Base-by-base conservation (phyloP, 2,797 vertebrate species). In the Anguilla pacifica region DNA sequence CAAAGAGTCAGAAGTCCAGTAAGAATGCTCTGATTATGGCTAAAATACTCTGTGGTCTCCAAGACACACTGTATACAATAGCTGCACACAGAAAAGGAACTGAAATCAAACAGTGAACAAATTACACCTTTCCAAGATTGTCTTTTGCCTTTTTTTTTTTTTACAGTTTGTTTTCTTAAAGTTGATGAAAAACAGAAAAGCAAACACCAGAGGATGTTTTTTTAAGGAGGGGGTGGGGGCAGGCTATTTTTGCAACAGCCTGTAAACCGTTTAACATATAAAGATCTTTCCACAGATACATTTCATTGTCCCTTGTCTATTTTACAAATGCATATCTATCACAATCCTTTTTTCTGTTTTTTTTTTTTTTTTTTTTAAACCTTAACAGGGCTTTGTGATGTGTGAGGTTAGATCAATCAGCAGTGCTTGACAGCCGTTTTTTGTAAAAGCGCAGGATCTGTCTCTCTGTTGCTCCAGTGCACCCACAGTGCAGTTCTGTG, bases 101-200 rank as follows among this genome's bases (percentile, higher is more conserved):
- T 90, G 85, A 91, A 94, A 90, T 90, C 89, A 91, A 93, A 94
- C 92, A 88, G 88, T 90, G 87, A 94, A 94, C 93, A 93, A 94
- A 94, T 94, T 90, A 93, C 93, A 95, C 93, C 93, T 94, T 93
- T 91, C 90, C 91, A 90, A 95, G 96, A 97, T 97, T 97, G 96
- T 97, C 96, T 91, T 95, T 94, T 96, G 95, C 94, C 92, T 92
- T 83, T 89, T 93, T 93, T 90, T 92, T 90, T 86, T 89, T 90
- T 88, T 91, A 91, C 88, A 92, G 90, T 92, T 87, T 89, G 85
- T 91, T 90, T 91, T 89, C 70, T 64, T 91, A 91, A 89, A 91
- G 89, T 87, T 90, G 91, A 90, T 91, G 79, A 91, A 83, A 79
- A 91, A 87, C 91, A 81, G 85, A 85, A 91, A 89, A 88, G 88